Base-by-base conservation (phyloP, 92 coral and sea anemone species). In the Zoanthus gigantus region DNA sequence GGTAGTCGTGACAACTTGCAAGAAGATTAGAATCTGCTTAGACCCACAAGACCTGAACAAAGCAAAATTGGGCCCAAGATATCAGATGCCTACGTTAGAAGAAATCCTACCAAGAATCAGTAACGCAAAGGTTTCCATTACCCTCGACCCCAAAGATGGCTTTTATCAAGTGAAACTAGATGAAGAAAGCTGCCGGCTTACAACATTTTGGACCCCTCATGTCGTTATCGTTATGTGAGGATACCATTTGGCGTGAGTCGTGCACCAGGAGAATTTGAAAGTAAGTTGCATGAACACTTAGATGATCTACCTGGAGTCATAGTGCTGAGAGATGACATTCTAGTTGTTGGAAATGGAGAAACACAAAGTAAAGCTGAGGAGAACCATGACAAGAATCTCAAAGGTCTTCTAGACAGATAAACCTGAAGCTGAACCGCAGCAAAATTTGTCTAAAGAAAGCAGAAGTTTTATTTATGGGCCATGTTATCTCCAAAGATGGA, bases 1-100 rank as follows among this genome's bases (percentile, higher is more conserved):
- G 42, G 42, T 37, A 2, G 42, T 37, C 4, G 86, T 82, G 30
- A 31, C 78, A 15, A 82, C 67, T 30, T 77, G 78, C 14, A 50
- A 63, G 46, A 82, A 82, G 86, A 82, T 60, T 16, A 82, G 86
- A 61, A 82, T 82, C 74, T 82, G 86, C 75, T 37, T 82, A 28
- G 86, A 82, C 71, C 86, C 86, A 5, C 15, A n/a, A 23, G 77
- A 82, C 32, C 86, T 61, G n/a, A 56, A 82, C 7, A 82, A 82
- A 60, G 86, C 42, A 37, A 37, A 2, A 37, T 37, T 37, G 42
- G 3, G 42, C 42, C 3, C 42, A 37, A 37, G 42, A 37, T 37
- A 37, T 37, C 42, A 37, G 42, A 37, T 37, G 77, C 86, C 77
- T 37, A 78, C 84, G 1, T 31, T 82, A 58, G 86, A 82, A 46